Conservation (phyloP, 2,888 invertebrate species). For the Drosophila cracens region DNA sequence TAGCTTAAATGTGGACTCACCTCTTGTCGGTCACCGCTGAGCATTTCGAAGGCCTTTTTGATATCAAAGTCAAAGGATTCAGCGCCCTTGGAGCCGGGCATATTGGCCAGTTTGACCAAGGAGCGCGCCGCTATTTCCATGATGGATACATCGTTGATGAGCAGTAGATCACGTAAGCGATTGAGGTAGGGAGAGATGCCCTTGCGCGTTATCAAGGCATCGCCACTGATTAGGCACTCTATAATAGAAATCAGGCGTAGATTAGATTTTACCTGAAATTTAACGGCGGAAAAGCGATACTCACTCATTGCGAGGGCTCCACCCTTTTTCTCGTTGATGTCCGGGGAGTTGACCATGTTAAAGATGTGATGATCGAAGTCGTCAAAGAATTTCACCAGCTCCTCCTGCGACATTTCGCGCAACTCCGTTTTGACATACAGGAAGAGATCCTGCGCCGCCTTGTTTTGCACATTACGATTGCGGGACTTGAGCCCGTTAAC, state of each 20-base stretch:
- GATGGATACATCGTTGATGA: constrained; percentile 95
- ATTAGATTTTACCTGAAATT: background rate
- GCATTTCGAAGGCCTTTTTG: constrained; percentile 97
- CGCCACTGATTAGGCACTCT: constrained; percentile 97
- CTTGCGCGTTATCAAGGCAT: constrained; percentile 95
- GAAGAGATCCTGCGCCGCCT: constrained; percentile 95
- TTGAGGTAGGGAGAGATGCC: constrained; percentile 96
- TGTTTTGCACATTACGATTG: constrained; percentile 92
- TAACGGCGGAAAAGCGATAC: constrained; percentile 29
- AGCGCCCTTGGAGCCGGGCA: constrained; percentile 96
- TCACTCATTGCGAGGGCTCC: constrained; percentile 96
- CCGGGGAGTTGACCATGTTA: constrained; percentile 97
- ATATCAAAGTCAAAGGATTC: constrained; percentile 99
- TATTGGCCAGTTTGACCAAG: constrained; percentile 95
- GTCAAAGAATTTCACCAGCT: constrained; percentile 95
- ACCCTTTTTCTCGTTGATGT: constrained; percentile 97
- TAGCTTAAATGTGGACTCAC: constrained; percentile 68
- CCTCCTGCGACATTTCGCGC: constrained; percentile 95
- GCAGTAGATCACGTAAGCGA: constrained; percentile 94
- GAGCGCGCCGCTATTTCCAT: constrained; percentile 99
- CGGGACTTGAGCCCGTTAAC: constrained; percentile 95
- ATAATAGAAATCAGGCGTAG: constrained; percentile 27
- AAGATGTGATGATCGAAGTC: constrained; percentile 98
- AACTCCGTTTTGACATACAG: constrained; percentile 96
- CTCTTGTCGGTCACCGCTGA: constrained; percentile 95